These are phyloP conservation scores for Microtus richardsoni DNA, from an alignment of 2,113 vertebrate species.

Conservation along the genomic window DNA sequence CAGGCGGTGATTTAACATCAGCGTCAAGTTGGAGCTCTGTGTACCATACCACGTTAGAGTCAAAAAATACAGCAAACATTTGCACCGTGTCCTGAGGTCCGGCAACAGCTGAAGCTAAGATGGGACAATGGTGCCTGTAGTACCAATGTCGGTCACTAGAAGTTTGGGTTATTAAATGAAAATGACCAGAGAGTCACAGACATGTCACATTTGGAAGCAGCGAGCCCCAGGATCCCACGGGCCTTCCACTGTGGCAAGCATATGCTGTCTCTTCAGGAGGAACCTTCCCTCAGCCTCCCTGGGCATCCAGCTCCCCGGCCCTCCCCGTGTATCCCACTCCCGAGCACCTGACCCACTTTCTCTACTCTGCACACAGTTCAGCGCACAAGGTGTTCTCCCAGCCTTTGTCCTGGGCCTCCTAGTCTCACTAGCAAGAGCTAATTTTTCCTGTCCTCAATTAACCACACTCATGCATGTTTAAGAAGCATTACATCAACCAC, in stretches of 20 bases:
- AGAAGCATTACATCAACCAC: not conserved
- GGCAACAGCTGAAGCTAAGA: not conserved
- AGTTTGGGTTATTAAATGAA: not conserved
- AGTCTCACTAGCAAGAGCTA: not conserved
- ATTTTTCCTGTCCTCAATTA: not conserved
- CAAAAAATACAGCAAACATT: not conserved
- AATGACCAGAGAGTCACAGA: not conserved
- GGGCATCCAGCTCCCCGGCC: accelerated
- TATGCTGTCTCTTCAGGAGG: not conserved
- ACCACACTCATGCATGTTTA: not conserved
- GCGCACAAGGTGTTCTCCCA: not conserved
- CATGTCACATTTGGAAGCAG: not conserved
- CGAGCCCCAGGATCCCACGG: not conserved
- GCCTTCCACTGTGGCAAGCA: no score
- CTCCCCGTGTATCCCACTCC: accelerated
- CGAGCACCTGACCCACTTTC: not conserved
- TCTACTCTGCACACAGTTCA: not conserved
- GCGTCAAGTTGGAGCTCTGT: not conserved
- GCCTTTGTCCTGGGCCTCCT: not conserved
- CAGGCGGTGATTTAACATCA: not conserved
- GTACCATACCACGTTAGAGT: not conserved
- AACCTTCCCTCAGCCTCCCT: not conserved
- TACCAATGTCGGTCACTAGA: not conserved
- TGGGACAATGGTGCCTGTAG: accelerated
- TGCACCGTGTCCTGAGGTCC: not conserved